Evolutionary conservation across 2,113 vertebrate genomes (phyloP).

Genomic region (Chinchilla lanigera): DNA sequence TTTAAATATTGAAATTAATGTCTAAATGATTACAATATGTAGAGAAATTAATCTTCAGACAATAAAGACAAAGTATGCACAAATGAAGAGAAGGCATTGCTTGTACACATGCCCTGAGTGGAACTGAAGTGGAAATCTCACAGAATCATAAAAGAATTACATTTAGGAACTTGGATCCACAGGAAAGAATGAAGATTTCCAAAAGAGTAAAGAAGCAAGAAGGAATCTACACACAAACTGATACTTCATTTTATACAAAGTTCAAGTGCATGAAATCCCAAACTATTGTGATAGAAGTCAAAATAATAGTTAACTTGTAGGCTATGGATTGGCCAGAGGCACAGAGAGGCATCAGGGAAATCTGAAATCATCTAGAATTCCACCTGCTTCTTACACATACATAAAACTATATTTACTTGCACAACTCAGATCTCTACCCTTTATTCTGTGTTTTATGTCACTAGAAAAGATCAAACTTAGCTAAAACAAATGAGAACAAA

Average conservation of each 20-base stretch:
- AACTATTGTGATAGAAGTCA: background rate
- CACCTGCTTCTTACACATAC: background rate
- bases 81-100: background rate
- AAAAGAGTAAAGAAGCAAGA: background rate
- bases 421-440: background rate
- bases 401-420: background rate
- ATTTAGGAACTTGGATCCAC: background rate
- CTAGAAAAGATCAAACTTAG: background rate
- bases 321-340: background rate
- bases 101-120: background rate
- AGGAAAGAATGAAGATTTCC: background rate
- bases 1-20: background rate
- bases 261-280: background rate
- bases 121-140: background rate
- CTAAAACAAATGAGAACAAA: background rate
- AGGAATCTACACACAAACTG: background rate
- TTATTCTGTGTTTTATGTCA: background rate
- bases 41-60: background rate
- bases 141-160: background rate
- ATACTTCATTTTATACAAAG: background rate
- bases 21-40: background rate
- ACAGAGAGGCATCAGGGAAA: background rate
- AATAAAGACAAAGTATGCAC: background rate
- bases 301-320: background rate
- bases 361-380: background rate